Evolutionary conservation across 1,140 invertebrate species (phyloP).

Genomic region (Bombus pascuorum): DNA sequence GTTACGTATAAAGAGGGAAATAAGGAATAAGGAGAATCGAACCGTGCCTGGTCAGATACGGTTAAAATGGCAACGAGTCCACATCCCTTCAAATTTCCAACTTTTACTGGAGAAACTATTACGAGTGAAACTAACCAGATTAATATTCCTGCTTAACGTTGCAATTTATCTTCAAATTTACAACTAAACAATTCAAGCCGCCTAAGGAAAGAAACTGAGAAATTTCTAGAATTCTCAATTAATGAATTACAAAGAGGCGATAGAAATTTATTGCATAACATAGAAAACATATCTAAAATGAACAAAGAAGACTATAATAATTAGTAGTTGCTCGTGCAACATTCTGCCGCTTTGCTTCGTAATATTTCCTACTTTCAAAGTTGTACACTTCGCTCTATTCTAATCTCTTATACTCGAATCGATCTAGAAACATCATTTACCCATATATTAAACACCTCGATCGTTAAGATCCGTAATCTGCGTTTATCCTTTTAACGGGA

Average conservation of each 20-base stretch:
- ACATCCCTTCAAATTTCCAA: not conserved
- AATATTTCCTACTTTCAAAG: not conserved
- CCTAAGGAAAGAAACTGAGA: not conserved
- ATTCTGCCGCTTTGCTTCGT: not conserved
- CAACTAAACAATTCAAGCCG: not conserved
- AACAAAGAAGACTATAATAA: not conserved
- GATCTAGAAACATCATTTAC: slow-evolving; percentile 2
- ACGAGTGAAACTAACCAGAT: not conserved
- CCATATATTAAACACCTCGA: not conserved
- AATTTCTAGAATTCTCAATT: not conserved
- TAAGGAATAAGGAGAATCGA: not conserved
- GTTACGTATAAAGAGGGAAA: not conserved
- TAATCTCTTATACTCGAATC: too few relatives aligned
- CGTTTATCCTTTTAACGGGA: slow-evolving; percentile 8
- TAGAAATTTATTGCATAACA: not conserved
- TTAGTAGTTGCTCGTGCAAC: too few relatives aligned
- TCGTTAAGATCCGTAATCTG: slow-evolving; percentile 2
- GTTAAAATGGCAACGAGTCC: not conserved
- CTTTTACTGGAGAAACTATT: not conserved
- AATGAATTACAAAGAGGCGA: not conserved
- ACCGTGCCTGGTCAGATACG: not conserved
- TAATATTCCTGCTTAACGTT: not conserved
- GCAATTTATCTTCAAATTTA: not conserved
- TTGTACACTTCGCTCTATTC: not conserved
- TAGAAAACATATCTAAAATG: not conserved